Evolutionary conservation across 2,113 vertebrate genomes (phyloP).

Genomic region (Fregetta grallaria): DNA sequence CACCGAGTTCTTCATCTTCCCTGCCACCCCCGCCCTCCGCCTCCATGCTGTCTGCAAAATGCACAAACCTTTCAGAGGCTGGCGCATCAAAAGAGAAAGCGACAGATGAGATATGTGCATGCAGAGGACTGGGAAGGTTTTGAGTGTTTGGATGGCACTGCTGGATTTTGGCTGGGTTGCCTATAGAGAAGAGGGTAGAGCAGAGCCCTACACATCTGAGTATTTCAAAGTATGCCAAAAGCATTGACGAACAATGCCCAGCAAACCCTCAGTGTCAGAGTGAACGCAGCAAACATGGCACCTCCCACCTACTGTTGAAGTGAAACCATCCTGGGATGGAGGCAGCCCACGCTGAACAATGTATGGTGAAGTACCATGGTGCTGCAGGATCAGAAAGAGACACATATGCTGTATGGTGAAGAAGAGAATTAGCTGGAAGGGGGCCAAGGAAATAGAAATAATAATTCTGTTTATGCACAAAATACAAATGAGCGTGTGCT

Average conservation of each 20-base stretch:
- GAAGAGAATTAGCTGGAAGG: not conserved
- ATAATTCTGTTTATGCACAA: not conserved
- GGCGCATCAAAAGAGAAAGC: not conserved
- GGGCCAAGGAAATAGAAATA: not conserved
- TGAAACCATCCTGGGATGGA: not conserved
- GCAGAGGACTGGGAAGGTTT: not conserved
- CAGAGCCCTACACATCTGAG: not conserved
- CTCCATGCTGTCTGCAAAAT: conserved; percentile 54
- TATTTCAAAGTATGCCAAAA: not conserved
- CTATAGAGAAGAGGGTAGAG: not conserved
- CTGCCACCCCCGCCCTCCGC: conserved; percentile 23
- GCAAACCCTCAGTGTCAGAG: not conserved
- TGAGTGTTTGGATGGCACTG: not conserved
- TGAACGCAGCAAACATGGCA: rapidly evolving
- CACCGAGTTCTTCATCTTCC: conserved; percentile 4
- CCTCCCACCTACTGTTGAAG: not conserved
- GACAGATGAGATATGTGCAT: not conserved
- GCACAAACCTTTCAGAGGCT: conserved; percentile 9
- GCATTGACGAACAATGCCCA: not conserved
- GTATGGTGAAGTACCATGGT: not conserved
- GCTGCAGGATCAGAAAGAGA: not conserved
- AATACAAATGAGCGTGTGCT: not conserved
- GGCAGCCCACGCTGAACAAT: not conserved
- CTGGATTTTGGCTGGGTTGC: conserved; percentile 19
- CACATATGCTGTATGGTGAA: not conserved